These are phyloP conservation scores for Phaonia tiefii DNA, from an alignment of 2,888 invertebrate species.

Conservation along the genomic window DNA sequence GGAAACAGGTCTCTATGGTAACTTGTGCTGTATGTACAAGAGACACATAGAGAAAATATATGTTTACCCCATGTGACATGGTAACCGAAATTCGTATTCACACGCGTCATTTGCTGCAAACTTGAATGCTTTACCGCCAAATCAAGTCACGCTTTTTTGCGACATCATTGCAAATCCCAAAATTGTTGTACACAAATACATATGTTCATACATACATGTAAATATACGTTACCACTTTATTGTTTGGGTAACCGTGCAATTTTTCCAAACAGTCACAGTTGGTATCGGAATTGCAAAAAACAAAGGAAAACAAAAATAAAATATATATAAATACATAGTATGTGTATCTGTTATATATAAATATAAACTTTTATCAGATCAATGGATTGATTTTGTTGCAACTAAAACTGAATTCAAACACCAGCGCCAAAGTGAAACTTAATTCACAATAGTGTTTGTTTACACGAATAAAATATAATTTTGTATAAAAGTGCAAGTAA, in stretches of 20 bases:
- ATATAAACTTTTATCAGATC: too few relatives aligned
- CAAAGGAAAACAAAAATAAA: constrained; percentile 53
- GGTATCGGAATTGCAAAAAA: constrained; percentile 53
- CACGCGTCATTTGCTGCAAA: not conserved
- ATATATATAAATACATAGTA: constrained; percentile 53
- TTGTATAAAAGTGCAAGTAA: too few relatives aligned
- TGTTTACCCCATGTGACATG: too few relatives aligned
- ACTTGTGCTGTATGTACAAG: too few relatives aligned
- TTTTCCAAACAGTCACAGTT: constrained; percentile 14
- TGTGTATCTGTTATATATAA: too few relatives aligned
- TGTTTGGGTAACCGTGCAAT: not conserved
- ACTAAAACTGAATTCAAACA: too few relatives aligned
- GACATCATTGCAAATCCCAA: constrained; percentile 45
- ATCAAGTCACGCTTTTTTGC: constrained; percentile 52
- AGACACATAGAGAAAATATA: not conserved
- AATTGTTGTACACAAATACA: constrained; percentile 29
- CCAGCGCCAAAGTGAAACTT: too few relatives aligned
- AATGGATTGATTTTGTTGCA: too few relatives aligned
- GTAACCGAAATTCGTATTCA: not conserved
- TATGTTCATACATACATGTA: not conserved
- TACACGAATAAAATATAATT: too few relatives aligned
- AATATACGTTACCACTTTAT: not conserved
- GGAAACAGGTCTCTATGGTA: too few relatives aligned
- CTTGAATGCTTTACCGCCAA: not conserved
- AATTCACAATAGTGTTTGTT: too few relatives aligned